Conservation (phyloP, 2,797 vertebrate genomes). For the Sebastes ruberrimus region DNA sequence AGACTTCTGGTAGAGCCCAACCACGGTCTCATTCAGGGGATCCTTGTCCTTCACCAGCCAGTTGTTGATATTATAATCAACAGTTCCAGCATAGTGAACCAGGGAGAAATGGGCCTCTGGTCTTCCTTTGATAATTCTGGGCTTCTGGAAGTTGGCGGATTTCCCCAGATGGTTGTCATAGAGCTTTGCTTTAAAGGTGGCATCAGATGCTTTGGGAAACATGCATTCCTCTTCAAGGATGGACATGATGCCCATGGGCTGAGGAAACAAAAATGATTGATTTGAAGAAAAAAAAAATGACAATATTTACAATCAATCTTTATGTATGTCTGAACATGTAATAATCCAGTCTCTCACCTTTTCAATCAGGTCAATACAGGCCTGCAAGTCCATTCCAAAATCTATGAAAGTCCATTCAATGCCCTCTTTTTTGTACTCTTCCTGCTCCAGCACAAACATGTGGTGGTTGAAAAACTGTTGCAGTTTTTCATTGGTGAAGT, state of each 20-base stretch:
- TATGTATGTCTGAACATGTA: not conserved
- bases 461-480: slow-evolving; percentile 90
- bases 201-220: slow-evolving; percentile 85
- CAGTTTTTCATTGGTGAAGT: slow-evolving; percentile 91
- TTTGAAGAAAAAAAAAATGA: not conserved
- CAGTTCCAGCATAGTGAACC: slow-evolving; percentile 84
- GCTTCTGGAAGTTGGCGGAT: slow-evolving; percentile 86
- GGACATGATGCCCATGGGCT: slow-evolving; percentile 91
- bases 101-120: slow-evolving; percentile 86
- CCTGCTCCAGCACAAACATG: slow-evolving; percentile 89
- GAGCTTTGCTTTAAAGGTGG: slow-evolving; percentile 87
- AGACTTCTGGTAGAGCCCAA: slow-evolving; percentile 87
- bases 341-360: slow-evolving; percentile 72
- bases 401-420: slow-evolving; percentile 85
- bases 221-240: slow-evolving; percentile 94
- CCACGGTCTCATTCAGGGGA: slow-evolving; percentile 88
- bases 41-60: slow-evolving; percentile 90
- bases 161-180: slow-evolving; percentile 89
- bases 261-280: not conserved
- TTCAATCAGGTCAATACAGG: slow-evolving; percentile 85
- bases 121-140: slow-evolving; percentile 84
- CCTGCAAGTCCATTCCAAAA: slow-evolving; percentile 85
- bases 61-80: slow-evolving; percentile 87
- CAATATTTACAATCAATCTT: not conserved
- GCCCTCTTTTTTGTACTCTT: slow-evolving; percentile 86